A percentile compares a stretch with the other conserved stretches of the same genome.
Evolutionary conservation across 1,140 invertebrate genomes (phyloP).

Genomic region (Leptonema lineaticorne): DNA sequence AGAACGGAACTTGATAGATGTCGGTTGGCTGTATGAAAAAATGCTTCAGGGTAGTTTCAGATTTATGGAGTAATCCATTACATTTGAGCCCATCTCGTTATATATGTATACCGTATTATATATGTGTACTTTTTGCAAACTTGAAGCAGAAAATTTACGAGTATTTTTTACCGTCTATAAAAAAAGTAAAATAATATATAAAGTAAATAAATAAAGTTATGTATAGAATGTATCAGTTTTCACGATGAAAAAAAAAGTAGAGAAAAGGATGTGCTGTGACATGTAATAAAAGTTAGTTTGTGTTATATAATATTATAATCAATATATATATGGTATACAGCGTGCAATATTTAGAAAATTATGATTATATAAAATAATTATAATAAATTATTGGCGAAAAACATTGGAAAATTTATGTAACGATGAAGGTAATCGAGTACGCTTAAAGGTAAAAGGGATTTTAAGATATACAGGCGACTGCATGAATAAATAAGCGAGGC

Average conservation of each 20-base stretch:
- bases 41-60: conserved; percentile 18
- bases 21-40: conserved; percentile 15
- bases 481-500: conserved; percentile 1
- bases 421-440: too few species aligned
- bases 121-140: background rate
- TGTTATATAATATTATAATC: too few species aligned
- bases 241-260: background rate
- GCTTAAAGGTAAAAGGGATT: background rate
- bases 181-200: background rate
- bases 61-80: conserved; percentile 25
- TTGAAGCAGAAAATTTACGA: conserved; percentile 11
- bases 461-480: too few species aligned
- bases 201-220: conserved; percentile 5
- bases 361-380: too few species aligned
- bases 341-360: too few species aligned
- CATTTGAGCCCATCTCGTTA: conserved; percentile 5
- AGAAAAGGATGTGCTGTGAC: too few species aligned
- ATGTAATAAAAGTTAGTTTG: too few species aligned
- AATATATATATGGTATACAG: too few species aligned
- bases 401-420: too few species aligned
- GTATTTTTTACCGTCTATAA: conserved; percentile 14
- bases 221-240: background rate
- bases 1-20: background rate
- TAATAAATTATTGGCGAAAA: too few species aligned
- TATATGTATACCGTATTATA: background rate